Base-by-base conservation (phyloP, 2,888 invertebrate genomes). In the Mermis nigrescens region DNA sequence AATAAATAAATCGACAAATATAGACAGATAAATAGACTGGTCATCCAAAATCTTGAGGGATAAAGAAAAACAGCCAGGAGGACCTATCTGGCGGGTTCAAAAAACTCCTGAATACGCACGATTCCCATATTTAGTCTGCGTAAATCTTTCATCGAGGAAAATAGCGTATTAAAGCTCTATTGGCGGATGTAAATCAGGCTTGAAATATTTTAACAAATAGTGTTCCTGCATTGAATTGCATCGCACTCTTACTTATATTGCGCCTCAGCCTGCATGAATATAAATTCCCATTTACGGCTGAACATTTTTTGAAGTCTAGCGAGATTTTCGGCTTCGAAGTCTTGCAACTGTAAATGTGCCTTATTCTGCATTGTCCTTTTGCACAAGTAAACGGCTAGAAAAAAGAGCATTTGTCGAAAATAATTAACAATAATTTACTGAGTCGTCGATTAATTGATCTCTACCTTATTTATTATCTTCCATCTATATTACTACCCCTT, bases 361-460 rank as follows among this genome's bases (percentile, higher is more conserved):
- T 98, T 99, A 77, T 98, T 98, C 79, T 98, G 95, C 95, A 99
- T 98, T 24, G 95, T 98, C 48, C 98, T 80, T 77, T 98, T 98
- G 79, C 95, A 98, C 58, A 98, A 80, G 76, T 98, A 99, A 22
- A 98, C 95, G 63, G 98, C 95, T 90, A 77, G 28, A 71, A 69
- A 52, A 22, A 28, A 53, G 7, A 7, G 24, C n/a, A n/a, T n/a
- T n/a, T n/a, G n/a, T n/a, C n/a, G n/a, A n/a, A n/a, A n/a, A n/a
- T n/a, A 51, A 51, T n/a, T 4, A 51, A 12, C 12, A 51, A 12
- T 51, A 51, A 22, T 51, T n/a, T 51, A 22, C 24, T n/a, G n/a
- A n/a, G n/a, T n/a, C n/a, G n/a, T n/a, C n/a, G n/a, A n/a, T n/a
- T n/a, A 45, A n/a, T n/a, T 45, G 45, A n/a, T n/a, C n/a, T n/a